These are phyloP conservation scores for Ophion obscuratus DNA, from an alignment of 2,888 invertebrate species.

Conservation along the genomic window DNA sequence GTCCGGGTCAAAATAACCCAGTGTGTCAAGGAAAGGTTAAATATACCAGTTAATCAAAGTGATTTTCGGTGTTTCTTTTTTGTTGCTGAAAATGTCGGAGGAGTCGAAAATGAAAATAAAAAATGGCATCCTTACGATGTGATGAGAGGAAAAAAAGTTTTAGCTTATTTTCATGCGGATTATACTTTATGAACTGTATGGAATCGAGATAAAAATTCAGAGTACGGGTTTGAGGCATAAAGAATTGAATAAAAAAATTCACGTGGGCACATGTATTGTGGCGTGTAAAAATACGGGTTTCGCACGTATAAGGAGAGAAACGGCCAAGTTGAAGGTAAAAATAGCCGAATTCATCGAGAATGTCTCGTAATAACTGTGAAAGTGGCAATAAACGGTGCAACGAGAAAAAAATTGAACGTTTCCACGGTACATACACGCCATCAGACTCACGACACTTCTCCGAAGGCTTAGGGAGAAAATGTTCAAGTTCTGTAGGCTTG, in stretches of 20 bases:
- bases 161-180: neutral
- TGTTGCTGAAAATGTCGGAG: neutral
- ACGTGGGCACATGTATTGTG: neutral
- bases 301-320: neutral
- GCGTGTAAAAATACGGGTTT: neutral
- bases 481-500: slow-evolving; percentile 8
- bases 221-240: neutral
- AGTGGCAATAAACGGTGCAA: neutral
- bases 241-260: neutral
- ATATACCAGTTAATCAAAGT: neutral
- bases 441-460: no score
- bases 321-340: neutral
- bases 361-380: neutral
- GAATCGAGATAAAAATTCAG: neutral
- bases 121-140: neutral
- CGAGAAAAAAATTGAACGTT: neutral
- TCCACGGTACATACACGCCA: neutral
- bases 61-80: neutral
- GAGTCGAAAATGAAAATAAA: neutral
- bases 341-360: neutral
- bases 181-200: neutral
- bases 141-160: neutral
- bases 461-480: neutral
- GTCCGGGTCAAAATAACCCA: no score
- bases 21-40: neutral